Evolutionary conservation across 1,140 invertebrate genomes (phyloP).

Genomic region (Ladona fulva): DNA sequence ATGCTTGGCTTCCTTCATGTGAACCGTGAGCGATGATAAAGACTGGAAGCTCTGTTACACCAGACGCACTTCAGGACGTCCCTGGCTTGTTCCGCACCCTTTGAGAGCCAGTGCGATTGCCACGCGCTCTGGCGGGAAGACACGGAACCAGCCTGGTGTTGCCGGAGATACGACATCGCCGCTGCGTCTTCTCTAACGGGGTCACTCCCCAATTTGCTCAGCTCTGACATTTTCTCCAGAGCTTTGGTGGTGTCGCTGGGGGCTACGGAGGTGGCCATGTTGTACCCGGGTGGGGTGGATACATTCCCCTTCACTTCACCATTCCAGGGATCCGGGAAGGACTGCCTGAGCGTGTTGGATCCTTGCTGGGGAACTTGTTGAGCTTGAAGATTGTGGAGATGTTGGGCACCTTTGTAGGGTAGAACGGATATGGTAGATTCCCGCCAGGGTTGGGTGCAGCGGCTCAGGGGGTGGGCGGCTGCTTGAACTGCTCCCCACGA

Average conservation of each 20-base stretch:
- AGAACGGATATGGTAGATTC: no score
- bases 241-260: conserved; percentile 77
- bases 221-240: conserved; percentile 83
- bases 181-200: conserved; percentile 49
- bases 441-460: no score
- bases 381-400: no score
- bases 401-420: no score
- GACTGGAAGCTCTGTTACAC: conserved; percentile 88
- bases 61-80: conserved; percentile 92
- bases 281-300: no score
- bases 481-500: no score
- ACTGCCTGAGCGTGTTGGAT: no score
- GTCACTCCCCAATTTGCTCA: conserved; percentile 71
- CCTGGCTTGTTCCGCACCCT: conserved; percentile 84
- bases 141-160: conserved; percentile 34
- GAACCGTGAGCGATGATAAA: conserved; percentile 78
- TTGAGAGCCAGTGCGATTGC: conserved; percentile 92
- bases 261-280: no score
- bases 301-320: conserved; percentile 32
- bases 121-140: conserved; percentile 70
- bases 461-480: no score
- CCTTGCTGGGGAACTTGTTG: no score
- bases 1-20: conserved; percentile 93
- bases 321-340: no score
- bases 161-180: conserved; percentile 41